A percentile compares a stretch with the other conserved stretches of the same genome.
Evolutionary conservation across 2,113 vertebrate genomes (phyloP).

Genomic region (Xerus inauris): DNA sequence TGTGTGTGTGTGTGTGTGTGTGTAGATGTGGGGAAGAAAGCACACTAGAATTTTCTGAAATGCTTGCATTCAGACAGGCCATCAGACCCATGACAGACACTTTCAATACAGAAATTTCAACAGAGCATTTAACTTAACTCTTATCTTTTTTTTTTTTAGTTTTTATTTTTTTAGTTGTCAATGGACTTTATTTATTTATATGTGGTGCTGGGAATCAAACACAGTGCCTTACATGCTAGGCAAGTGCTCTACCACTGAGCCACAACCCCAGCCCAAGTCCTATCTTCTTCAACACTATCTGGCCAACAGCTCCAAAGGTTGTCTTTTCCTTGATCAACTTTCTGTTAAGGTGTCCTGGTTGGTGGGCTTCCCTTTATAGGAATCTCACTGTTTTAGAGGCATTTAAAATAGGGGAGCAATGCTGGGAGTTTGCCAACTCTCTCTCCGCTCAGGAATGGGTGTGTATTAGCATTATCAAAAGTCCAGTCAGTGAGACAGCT

Average conservation of each 20-base stretch:
- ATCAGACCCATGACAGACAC: neutral
- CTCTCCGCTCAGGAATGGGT: neutral
- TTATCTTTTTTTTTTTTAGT: too few relatives aligned
- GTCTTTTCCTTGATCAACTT: neutral
- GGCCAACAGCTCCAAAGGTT: neutral
- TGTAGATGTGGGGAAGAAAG: slow-evolving; percentile 13
- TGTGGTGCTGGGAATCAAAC: too few relatives aligned
- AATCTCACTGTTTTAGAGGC: neutral
- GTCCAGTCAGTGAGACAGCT: slow-evolving; percentile 44
- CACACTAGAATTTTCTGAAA: neutral
- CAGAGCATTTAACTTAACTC: neutral
- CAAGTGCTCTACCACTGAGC: too few relatives aligned
- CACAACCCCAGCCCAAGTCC: too few relatives aligned
- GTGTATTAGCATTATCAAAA: slow-evolving; percentile 25
- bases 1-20: too few relatives aligned
- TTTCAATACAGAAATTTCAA: neutral
- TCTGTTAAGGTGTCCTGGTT: neutral
- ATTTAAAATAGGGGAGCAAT: neutral
- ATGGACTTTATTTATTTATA: too few relatives aligned
- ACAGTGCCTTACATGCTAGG: too few relatives aligned
- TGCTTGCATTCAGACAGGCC: neutral
- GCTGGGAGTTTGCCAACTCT: neutral
- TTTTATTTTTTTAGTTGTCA: too few relatives aligned
- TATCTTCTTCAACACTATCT: neutral
- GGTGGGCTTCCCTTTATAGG: neutral